Percentiles rank a stretch among this genome's conserved stretches.
Evolutionary conservation across 2,888 invertebrate genomes (phyloP).

Genomic region (Apodemia duryi): DNA sequence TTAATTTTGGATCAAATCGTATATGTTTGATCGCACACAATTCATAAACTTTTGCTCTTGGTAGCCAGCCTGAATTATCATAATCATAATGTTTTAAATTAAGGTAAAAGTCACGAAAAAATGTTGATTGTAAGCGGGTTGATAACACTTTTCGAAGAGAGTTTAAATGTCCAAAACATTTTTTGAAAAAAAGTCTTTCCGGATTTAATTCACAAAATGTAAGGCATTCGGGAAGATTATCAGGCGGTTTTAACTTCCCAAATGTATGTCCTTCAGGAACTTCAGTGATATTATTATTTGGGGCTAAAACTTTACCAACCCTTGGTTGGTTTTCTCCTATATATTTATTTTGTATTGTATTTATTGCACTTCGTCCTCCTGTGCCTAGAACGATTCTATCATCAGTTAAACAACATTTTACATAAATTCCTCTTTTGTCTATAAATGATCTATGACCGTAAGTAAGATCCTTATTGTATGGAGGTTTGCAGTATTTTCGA

Average conservation of each 20-base stretch:
- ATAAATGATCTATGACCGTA: constrained; percentile 62
- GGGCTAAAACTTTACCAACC: constrained; percentile 61
- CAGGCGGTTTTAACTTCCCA: constrained; percentile 61
- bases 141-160: constrained; percentile 52
- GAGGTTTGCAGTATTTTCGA: constrained; percentile 56
- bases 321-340: constrained; percentile 48
- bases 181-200: constrained; percentile 54
- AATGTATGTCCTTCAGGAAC: constrained; percentile 70
- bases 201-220: constrained; percentile 50
- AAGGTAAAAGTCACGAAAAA: constrained; percentile 52
- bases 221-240: constrained; percentile 67
- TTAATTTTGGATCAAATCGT: constrained; percentile 60
- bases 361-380: constrained; percentile 48
- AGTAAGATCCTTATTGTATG: constrained; percentile 58
- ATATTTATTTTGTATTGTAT: constrained; percentile 61
- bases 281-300: constrained; percentile 65
- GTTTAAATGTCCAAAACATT: constrained; percentile 68
- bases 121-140: constrained; percentile 47
- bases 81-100: constrained; percentile 53
- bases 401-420: constrained; percentile 63
- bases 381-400: constrained; percentile 54
- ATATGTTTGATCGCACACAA: constrained; percentile 60
- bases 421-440: constrained; percentile 69
- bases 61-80: constrained; percentile 65
- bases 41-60: constrained; percentile 59